Evolutionary conservation across 2,797 vertebrate species (phyloP).

Genomic region (Periparus ater): DNA sequence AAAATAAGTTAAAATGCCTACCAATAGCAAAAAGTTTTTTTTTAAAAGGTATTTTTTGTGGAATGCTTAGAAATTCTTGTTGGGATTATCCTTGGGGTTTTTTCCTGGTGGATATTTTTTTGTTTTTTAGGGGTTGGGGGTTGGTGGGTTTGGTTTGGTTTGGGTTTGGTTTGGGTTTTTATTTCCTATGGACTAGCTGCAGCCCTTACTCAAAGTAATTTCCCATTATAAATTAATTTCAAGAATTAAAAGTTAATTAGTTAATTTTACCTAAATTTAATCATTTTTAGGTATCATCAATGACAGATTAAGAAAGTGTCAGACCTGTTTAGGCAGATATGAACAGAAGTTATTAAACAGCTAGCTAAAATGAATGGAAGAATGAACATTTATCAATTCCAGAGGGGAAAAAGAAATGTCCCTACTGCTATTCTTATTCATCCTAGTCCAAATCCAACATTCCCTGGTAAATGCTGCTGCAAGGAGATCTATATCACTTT

Average conservation of each 20-base stretch:
- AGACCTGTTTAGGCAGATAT: neutral
- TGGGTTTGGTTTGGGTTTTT: neutral
- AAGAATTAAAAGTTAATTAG: neutral
- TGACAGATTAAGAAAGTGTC: neutral
- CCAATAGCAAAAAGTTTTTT: neutral
- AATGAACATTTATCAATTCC: neutral
- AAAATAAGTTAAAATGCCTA: neutral
- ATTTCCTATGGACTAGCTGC: neutral
- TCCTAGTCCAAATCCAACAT: neutral
- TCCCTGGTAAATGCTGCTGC: neutral
- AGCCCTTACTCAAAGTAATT: neutral
- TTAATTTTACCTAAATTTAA: neutral
- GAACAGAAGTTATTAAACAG: neutral
- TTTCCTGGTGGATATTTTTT: neutral
- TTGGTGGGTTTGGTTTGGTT: neutral
- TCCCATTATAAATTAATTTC: neutral
- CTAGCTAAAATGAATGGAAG: neutral
- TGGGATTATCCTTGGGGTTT: rapidly evolving
- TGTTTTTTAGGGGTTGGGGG: rapidly evolving
- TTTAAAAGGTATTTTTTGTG: neutral
- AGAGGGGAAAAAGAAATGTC: neutral
- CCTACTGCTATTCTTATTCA: neutral
- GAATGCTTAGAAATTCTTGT: neutral
- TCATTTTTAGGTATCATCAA: neutral
- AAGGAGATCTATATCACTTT: neutral